phyloP scores from a whole-genome alignment of 1,140 invertebrate species.

The Macrocentrus cingulum region DNA sequence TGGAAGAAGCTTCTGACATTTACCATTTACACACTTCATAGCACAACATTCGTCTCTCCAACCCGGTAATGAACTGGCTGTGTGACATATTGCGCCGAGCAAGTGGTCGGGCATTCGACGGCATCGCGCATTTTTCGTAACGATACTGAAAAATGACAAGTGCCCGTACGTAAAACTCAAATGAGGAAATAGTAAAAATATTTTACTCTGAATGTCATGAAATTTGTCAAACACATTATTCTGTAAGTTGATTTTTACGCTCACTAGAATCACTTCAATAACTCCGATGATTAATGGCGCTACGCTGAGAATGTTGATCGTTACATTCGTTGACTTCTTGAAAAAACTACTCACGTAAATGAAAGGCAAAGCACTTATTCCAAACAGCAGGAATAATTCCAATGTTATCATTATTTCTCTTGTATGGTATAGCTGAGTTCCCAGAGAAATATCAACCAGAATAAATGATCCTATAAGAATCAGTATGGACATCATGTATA shows the following conservation, averaged over 20 bases:
- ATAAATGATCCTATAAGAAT: slow-evolving; percentile 20
- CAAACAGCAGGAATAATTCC: slow-evolving; percentile 44
- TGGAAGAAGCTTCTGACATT: slow-evolving; percentile 16
- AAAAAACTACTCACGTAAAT: slow-evolving; percentile 46
- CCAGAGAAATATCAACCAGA: slow-evolving; percentile 17
- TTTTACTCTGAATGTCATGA: slow-evolving; percentile 42
- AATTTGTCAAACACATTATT: slow-evolving; percentile 29
- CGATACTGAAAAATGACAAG: slow-evolving; percentile 40
- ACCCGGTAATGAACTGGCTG: no score
- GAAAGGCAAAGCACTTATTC: slow-evolving; percentile 42
- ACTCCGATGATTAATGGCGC: slow-evolving; percentile 35
- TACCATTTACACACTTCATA: not conserved
- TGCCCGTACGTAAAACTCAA: slow-evolving; percentile 52
- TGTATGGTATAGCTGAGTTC: slow-evolving; percentile 23
- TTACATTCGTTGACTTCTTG: slow-evolving; percentile 42
- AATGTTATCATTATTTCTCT: slow-evolving; percentile 36
- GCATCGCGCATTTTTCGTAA: slow-evolving; percentile 48
- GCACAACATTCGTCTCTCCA: not conserved
- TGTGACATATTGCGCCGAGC: slow-evolving; percentile 29
- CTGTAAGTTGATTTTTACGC: slow-evolving; percentile 25
- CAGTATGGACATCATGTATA: slow-evolving; percentile 24
- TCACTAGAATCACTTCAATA: slow-evolving; percentile 37
- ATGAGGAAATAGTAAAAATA: slow-evolving; percentile 50
- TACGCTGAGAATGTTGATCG: slow-evolving; percentile 40
- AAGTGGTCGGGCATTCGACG: slow-evolving; percentile 43